Conservation (phyloP, 2,113 vertebrate genomes). For the Tiliqua scincoides region DNA sequence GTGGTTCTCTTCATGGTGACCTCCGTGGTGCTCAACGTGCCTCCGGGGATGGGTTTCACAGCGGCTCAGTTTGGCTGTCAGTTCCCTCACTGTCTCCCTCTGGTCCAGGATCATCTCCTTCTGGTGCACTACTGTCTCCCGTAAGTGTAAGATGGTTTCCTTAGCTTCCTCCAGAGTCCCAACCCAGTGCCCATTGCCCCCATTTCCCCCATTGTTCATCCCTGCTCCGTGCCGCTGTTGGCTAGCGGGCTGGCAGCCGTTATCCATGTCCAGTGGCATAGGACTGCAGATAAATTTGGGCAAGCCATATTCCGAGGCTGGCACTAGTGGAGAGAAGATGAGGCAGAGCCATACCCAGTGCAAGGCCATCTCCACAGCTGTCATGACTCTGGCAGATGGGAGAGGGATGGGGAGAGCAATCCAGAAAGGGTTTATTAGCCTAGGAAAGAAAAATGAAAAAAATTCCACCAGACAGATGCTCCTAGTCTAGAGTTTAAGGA, state of each 20-base stretch:
- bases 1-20: slow-evolving; percentile 42
- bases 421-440: not conserved
- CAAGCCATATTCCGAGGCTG: slow-evolving; percentile 52
- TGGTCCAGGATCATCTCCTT: slow-evolving; percentile 85
- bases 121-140: slow-evolving; percentile 83
- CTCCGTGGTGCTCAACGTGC: slow-evolving; percentile 18
- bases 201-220: slow-evolving; percentile 49
- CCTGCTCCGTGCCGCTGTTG: slow-evolving; percentile 37
- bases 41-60: slow-evolving; percentile 76
- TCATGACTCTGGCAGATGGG: not conserved
- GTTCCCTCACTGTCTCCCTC: slow-evolving; percentile 82
- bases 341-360: slow-evolving; percentile 3
- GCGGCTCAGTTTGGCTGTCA: slow-evolving; percentile 81
- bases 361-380: not conserved
- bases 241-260: slow-evolving; percentile 66
- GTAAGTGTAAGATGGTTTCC: slow-evolving; percentile 80
- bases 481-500: not conserved
- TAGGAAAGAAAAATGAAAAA: not conserved
- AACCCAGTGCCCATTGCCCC: slow-evolving; percentile 68
- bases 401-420: not conserved
- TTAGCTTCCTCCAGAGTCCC: slow-evolving; percentile 83
- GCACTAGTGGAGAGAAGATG: not conserved
- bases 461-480: not conserved
- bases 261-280: slow-evolving; percentile 76
- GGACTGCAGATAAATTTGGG: slow-evolving; percentile 83